Evolutionary conservation across 2,888 invertebrate species (phyloP).

Genomic region (Spatulosminthurus flaviceps): DNA sequence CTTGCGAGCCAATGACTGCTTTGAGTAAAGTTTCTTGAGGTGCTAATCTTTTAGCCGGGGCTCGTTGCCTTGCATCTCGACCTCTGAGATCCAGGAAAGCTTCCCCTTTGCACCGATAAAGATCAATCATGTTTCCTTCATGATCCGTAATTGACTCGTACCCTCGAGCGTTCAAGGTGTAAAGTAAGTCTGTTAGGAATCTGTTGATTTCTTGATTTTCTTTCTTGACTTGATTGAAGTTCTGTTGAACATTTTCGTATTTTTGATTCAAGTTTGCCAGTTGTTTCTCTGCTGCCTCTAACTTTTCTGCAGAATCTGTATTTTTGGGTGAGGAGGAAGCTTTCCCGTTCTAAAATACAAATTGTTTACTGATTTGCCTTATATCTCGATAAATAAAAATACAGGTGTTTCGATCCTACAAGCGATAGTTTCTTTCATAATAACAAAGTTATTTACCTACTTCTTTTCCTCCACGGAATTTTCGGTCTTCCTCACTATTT

Average conservation of each 20-base stretch:
- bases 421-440: not conserved
- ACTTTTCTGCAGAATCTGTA: constrained; percentile 15
- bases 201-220: constrained; percentile 51
- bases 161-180: constrained; percentile 58
- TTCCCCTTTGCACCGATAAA: constrained; percentile 59
- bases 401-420: too few species aligned
- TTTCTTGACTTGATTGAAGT: constrained; percentile 48
- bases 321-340: not conserved
- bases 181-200: constrained; percentile 58
- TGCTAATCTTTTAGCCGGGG: constrained; percentile 47
- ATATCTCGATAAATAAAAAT: too few species aligned
- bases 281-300: constrained; percentile 6
- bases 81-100: constrained; percentile 58
- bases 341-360: not conserved
- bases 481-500: not conserved
- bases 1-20: constrained; percentile 58
- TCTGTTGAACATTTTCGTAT: constrained; percentile 39
- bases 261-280: constrained; percentile 3
- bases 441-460: not conserved
- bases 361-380: not conserved
- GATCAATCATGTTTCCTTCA: constrained; percentile 55
- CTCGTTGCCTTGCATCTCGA: constrained; percentile 44
- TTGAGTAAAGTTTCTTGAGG: constrained; percentile 56
- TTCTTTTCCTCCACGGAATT: constrained; percentile 7
- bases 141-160: constrained; percentile 59